phyloP scores from a whole-genome alignment of 2,888 invertebrate species.

The Acanthacorydalis orientalis region DNA sequence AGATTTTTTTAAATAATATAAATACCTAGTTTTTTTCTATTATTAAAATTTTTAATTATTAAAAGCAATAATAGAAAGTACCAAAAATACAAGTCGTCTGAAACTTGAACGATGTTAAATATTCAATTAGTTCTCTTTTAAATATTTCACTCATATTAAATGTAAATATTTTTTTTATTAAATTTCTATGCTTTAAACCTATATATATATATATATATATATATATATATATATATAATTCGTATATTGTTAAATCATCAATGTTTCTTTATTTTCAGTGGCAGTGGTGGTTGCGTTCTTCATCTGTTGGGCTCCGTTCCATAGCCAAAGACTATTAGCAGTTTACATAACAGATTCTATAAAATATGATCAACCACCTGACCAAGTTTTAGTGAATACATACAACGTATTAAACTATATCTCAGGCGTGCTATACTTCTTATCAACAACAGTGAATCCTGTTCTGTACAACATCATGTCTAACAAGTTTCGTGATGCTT shows the following conservation, averaged over 20 bases:
- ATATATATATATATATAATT: background rate
- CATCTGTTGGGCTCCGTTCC: slow-evolving; percentile 43
- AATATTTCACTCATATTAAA: too few species aligned
- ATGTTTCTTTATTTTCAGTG: slow-evolving; percentile 33
- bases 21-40: too few species aligned
- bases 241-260: background rate
- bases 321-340: slow-evolving; percentile 42
- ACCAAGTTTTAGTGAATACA: slow-evolving; percentile 17
- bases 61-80: too few species aligned
- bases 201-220: background rate
- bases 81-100: too few species aligned
- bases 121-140: too few species aligned
- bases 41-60: too few species aligned
- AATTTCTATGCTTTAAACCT: background rate
- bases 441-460: slow-evolving; percentile 53
- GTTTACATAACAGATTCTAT: slow-evolving; percentile 29
- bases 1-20: too few species aligned
- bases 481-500: slow-evolving; percentile 50
- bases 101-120: too few species aligned
- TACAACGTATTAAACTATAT: slow-evolving; percentile 37
- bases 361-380: slow-evolving; percentile 13
- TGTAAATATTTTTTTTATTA: background rate
- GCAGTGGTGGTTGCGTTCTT: slow-evolving; percentile 65
- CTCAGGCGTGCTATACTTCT: slow-evolving; percentile 47
- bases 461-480: slow-evolving; percentile 55